Evolutionary conservation across 2,888 invertebrate species (phyloP).

Genomic region (Cepaea hortensis): DNA sequence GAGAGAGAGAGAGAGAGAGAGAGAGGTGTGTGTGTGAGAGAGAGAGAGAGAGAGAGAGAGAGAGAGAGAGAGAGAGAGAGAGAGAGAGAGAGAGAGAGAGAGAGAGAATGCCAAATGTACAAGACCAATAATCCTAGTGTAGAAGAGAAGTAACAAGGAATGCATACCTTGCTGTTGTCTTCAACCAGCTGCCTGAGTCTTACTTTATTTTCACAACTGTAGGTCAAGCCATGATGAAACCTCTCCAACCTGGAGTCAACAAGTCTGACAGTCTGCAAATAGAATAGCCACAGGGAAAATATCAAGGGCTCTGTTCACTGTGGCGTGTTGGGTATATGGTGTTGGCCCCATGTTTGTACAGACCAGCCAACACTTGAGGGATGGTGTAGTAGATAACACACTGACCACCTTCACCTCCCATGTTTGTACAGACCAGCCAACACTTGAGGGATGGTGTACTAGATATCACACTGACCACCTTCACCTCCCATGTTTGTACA

Average conservation of each 20-base stretch:
- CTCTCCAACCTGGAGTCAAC: neutral
- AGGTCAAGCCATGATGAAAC: slow-evolving; percentile 3
- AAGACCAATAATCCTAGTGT: neutral
- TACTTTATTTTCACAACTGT: neutral
- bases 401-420: too few relatives aligned
- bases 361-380: too few relatives aligned
- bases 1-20: neutral
- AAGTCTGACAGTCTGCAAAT: neutral
- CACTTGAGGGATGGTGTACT: too few relatives aligned
- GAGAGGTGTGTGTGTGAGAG: neutral
- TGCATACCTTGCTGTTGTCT: slow-evolving; percentile 14
- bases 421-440: too few relatives aligned
- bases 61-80: neutral
- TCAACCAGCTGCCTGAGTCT: neutral
- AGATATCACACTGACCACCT: too few relatives aligned
- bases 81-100: neutral
- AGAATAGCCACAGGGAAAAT: neutral
- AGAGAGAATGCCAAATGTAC: neutral
- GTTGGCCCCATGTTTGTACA: too few relatives aligned
- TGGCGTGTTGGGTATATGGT: too few relatives aligned
- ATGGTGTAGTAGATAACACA: too few relatives aligned
- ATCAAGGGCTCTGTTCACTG: too few relatives aligned
- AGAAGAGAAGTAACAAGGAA: neutral
- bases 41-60: neutral
- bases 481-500: too few relatives aligned